Percentiles rank a stretch among this genome's conserved stretches.
phyloP scores from a whole-genome alignment of 2,113 vertebrate genomes.

The Onychostoma macrolepis region DNA sequence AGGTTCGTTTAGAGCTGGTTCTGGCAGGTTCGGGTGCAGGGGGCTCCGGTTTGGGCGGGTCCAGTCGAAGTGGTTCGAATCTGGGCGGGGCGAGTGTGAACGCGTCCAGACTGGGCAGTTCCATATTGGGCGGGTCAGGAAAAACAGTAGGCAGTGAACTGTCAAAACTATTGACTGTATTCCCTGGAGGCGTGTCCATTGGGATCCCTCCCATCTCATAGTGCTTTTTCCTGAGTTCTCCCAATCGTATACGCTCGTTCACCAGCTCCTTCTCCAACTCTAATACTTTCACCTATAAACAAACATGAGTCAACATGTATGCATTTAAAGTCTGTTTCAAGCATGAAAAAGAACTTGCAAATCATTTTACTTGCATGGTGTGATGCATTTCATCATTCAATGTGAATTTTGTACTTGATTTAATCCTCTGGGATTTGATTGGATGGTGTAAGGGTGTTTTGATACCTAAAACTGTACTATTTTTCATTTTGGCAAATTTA shows the following conservation, averaged over 20 bases:
- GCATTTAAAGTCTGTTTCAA: not conserved
- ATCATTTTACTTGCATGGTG: not conserved
- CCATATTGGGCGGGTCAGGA: constrained; percentile 61
- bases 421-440: not conserved
- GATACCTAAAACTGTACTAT: not conserved
- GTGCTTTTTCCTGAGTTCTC: constrained; percentile 91
- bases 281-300: constrained; percentile 86
- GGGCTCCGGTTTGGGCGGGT: constrained; percentile 50
- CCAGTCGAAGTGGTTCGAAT: constrained; percentile 47
- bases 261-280: constrained; percentile 91
- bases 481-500: constrained; percentile 58
- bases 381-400: too few species aligned
- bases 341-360: not conserved
- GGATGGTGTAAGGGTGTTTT: not conserved
- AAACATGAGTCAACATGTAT: not conserved
- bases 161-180: not conserved
- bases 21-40: constrained; percentile 49
- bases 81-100: constrained; percentile 41
- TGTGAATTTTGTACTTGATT: not conserved
- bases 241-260: constrained; percentile 88
- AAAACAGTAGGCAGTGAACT: constrained; percentile 68
- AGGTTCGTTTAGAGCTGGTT: constrained; percentile 53
- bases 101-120: constrained; percentile 47
- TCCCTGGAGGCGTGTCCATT: constrained; percentile 67
- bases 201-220: constrained; percentile 82